Evolutionary conservation across 2,888 invertebrate species (phyloP), one percentile per base, ranked within the genome.

Genomic region (Tenthredo distinguenda): DNA sequence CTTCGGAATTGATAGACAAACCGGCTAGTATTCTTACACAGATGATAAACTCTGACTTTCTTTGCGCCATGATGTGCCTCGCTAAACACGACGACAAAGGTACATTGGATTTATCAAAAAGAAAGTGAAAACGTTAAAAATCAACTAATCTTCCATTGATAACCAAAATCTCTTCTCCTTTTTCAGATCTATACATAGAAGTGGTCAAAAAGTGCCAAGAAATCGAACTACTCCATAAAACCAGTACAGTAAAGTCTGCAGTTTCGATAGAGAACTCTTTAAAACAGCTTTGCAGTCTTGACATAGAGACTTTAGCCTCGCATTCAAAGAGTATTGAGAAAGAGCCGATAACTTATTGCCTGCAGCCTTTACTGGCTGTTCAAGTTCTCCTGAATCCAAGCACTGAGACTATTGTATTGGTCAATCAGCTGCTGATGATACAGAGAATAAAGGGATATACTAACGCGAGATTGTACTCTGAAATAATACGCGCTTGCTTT

Each of bases 401-500:
- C 89, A 97, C 96, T 84, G 97, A 98, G 88, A 96, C 98, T 40
- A 95, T 96, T 81, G 96, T 96, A 77, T 95, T 98, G 87, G 97
- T 97, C 0, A 96, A 97, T 88, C 98, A 98, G 91, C 94, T 99
- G 84, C 94, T 97, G 72, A 96, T 98, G 95, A 95, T 99, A 82
- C 97, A 98, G 92, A 96, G 97, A 88, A 94, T 98, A 0, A 98
- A 98, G 94, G 97, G 97, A 84, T 97, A 97, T 89, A 95, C 96
- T n/a, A 95, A 97, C 88, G 95, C 97, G 0, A 95, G 98, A 88
- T 93, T 99, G 0, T 98, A 97, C 91, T 97, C 97, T 92, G 99
- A 99, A 94, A 95, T 99, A 47, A 97, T 99, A 89, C 95, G 98
- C 87, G 97, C 98, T 0, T 98, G 98, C 90, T 96, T 99, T 86